These are phyloP conservation scores for Drosophila robusta DNA, from an alignment of 2,888 invertebrate genomes.

Conservation along the genomic window DNA sequence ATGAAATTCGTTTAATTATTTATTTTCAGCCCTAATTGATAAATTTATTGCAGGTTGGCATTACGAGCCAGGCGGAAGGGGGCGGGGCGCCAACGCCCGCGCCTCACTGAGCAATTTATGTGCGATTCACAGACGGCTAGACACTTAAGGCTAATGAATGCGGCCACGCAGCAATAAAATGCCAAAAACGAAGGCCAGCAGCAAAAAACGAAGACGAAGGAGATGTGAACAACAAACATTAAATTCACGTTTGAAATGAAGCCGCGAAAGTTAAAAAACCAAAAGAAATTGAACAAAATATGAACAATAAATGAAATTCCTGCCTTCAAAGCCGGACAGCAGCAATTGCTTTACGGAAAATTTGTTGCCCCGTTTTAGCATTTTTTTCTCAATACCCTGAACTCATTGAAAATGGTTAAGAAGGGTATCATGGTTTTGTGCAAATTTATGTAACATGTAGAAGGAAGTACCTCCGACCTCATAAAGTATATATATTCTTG, in stretches of 20 bases:
- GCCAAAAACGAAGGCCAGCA: slow-evolving; percentile 9
- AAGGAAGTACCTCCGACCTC: no score
- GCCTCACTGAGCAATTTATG: slow-evolving; percentile 42
- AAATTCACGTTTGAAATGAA: slow-evolving; percentile 37
- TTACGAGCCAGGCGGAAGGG: no score
- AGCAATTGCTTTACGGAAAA: slow-evolving; percentile 1
- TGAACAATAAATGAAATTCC: slow-evolving; percentile 44
- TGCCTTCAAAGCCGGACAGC: slow-evolving; percentile 17
- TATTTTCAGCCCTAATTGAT: slow-evolving; percentile 1
- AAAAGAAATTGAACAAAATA: slow-evolving; percentile 14
- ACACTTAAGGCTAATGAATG: slow-evolving; percentile 58
- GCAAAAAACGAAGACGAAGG: slow-evolving; percentile 8
- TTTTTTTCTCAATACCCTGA: not conserved
- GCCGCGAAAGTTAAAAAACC: slow-evolving; percentile 1
- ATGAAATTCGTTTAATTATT: slow-evolving; percentile 8
- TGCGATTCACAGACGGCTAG: slow-evolving; percentile 59
- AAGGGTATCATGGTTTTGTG: no score
- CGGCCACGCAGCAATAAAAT: slow-evolving; percentile 34
- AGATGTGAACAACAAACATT: slow-evolving; percentile 15
- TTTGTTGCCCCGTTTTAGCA: not conserved
- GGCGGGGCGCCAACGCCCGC: no score
- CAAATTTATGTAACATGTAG: no score
- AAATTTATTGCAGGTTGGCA: not conserved
- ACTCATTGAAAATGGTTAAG: no score
- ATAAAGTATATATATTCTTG: no score